These are phyloP conservation scores for Cosmia trapezina DNA, from an alignment of 2,888 invertebrate species.

Conservation along the genomic window DNA sequence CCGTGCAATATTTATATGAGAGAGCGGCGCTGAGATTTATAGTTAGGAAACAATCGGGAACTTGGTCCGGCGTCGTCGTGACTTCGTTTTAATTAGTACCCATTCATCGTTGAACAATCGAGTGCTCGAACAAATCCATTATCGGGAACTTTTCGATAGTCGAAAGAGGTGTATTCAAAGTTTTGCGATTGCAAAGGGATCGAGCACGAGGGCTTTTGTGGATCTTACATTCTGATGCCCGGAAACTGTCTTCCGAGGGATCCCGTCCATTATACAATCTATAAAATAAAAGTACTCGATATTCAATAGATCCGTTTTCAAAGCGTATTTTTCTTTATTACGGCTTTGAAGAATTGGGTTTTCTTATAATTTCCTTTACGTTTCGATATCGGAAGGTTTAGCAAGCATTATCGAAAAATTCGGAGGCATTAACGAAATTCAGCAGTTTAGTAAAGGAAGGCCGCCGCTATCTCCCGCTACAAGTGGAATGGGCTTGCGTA, in stretches of 20 bases:
- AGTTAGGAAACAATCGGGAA: conserved; percentile 88
- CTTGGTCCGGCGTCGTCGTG: conserved; percentile 87
- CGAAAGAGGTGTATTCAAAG: conserved; percentile 89
- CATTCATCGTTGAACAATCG: conserved; percentile 90
- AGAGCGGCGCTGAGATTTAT: conserved; percentile 85
- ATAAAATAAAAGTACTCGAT: conserved; percentile 68
- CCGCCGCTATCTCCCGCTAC: conserved; percentile 74
- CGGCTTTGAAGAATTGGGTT: conserved; percentile 53
- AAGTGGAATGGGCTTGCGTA: conserved; percentile 76
- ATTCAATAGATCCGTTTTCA: conserved; percentile 63
- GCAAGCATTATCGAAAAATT: conserved; percentile 76
- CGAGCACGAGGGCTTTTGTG: conserved; percentile 76
- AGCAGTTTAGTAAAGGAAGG: conserved; percentile 68
- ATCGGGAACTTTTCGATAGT: conserved; percentile 89
- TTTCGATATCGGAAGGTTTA: conserved; percentile 73
- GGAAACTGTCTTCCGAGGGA: conserved; percentile 68
- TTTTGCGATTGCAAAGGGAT: conserved; percentile 83
- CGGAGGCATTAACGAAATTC: conserved; percentile 77
- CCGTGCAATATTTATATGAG: conserved; percentile 88
- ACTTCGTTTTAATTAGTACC: conserved; percentile 91
- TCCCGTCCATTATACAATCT: conserved; percentile 68
- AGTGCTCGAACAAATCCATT: conserved; percentile 89
- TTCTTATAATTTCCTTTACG: conserved; percentile 75
- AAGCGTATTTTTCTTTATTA: conserved; percentile 56
- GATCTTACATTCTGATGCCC: conserved; percentile 73